Evolutionary conservation across 2,888 invertebrate genomes (phyloP).

Genomic region (Nomada flava): DNA sequence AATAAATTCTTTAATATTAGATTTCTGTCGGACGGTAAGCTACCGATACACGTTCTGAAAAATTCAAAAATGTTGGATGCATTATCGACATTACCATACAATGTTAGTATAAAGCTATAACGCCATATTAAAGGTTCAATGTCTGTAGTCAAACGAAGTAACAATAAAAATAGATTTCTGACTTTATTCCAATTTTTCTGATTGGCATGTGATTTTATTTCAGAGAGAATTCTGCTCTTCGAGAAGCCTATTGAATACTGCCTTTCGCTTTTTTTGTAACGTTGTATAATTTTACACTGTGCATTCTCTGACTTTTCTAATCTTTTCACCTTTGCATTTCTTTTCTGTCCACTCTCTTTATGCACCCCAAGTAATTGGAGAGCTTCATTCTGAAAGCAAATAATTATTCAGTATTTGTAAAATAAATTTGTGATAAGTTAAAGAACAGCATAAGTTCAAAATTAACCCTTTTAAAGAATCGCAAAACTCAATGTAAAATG

Average conservation of each 20-base stretch:
- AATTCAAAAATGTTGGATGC: constrained; percentile 38
- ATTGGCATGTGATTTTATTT: constrained; percentile 40
- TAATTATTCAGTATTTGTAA: background rate
- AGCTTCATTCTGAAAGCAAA: constrained; percentile 41
- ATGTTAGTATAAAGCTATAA: constrained; percentile 44
- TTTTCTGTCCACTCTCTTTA: background rate
- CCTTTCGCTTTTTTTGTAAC: constrained; percentile 16
- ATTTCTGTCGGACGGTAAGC: constrained; percentile 21
- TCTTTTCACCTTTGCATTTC: background rate
- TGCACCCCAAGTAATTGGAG: constrained; percentile 30
- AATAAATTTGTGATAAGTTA: background rate
- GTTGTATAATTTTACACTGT: constrained; percentile 42
- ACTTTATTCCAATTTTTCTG: constrained; percentile 48
- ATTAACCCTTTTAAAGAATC: background rate
- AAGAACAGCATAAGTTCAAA: too few relatives aligned
- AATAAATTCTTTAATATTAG: constrained; percentile 44
- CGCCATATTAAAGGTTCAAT: constrained; percentile 61
- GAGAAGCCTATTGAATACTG: constrained; percentile 19
- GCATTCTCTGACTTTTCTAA: background rate
- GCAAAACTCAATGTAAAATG: too few relatives aligned
- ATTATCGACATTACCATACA: constrained; percentile 45
- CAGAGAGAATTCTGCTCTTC: constrained; percentile 39
- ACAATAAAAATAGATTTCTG: constrained; percentile 38
- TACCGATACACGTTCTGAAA: constrained; percentile 51
- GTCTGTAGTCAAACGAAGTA: constrained; percentile 40